Evolutionary conservation across 2,797 vertebrate species (phyloP).

Genomic region (Parotocinclus haroldoi): DNA sequence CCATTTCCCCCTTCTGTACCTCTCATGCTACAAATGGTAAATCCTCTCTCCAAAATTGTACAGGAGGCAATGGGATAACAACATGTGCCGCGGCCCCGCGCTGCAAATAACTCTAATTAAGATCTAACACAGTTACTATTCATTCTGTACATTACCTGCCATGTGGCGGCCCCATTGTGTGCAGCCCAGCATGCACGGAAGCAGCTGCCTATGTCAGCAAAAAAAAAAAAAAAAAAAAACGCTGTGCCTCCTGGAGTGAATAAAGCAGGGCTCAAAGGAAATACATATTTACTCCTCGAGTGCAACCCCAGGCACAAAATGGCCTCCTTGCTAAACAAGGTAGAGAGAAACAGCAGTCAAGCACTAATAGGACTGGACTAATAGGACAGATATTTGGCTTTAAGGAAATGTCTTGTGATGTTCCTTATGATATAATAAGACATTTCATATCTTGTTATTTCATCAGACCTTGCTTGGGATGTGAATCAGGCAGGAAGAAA

Average conservation of each 20-base stretch:
- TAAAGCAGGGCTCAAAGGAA: constrained; percentile 43
- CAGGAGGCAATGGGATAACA: constrained; percentile 38
- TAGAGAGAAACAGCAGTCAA: constrained; percentile 33
- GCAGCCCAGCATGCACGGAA: constrained; percentile 23
- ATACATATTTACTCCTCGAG: constrained; percentile 44
- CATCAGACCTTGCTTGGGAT: not conserved
- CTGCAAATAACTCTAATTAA: constrained; percentile 52
- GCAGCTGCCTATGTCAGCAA: constrained; percentile 41
- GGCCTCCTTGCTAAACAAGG: constrained; percentile 42
- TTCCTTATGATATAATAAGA: not conserved
- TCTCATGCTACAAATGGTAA: constrained; percentile 33
- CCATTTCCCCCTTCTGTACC: constrained; percentile 25
- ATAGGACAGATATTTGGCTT: constrained; percentile 9
- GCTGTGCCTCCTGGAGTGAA: constrained; percentile 42
- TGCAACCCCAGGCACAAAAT: constrained; percentile 45
- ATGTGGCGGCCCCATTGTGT: constrained; percentile 31
- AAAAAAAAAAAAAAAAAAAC: too few relatives aligned
- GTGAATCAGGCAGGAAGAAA: not conserved
- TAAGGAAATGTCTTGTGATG: not conserved
- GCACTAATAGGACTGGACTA: constrained; percentile 28
- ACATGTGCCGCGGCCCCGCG: constrained; percentile 31
- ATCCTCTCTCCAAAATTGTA: constrained; percentile 25
- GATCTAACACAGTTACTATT: constrained; percentile 46
- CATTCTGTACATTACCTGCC: constrained; percentile 43
- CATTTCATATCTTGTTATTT: constrained; percentile 7